Evolutionary conservation across 2,113 vertebrate species (phyloP).

Genomic region (Canis aureus): DNA sequence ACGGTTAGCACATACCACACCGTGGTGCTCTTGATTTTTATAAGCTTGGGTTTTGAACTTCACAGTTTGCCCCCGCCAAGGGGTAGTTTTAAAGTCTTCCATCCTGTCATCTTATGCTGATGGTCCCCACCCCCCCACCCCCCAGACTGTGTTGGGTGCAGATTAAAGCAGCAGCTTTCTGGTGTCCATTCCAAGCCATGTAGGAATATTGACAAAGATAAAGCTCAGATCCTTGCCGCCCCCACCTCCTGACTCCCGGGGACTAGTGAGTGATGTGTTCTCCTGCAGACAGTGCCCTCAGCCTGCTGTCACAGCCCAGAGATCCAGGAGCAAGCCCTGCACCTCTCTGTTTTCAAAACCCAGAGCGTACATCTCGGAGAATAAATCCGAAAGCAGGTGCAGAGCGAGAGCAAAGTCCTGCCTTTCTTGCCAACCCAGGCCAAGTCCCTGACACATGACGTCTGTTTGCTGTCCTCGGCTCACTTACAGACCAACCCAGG

Average conservation of each 20-base stretch:
- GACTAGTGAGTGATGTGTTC: background rate
- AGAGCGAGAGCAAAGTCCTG: background rate
- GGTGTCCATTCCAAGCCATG: background rate
- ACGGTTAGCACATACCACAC: background rate
- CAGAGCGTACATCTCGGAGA: too few species aligned
- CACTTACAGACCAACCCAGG: background rate
- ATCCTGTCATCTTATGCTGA: accelerated
- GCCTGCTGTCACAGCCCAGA: background rate
- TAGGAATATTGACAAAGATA: background rate
- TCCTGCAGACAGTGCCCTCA: background rate
- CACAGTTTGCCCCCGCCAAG: background rate
- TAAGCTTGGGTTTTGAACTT: background rate
- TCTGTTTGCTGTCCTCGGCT: accelerated
- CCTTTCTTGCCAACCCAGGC: background rate
- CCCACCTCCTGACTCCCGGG: background rate
- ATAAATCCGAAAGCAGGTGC: background rate
- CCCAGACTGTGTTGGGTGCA: background rate
- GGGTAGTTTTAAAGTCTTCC: background rate
- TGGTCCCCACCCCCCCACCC: background rate
- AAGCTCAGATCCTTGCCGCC: background rate
- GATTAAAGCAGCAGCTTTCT: background rate
- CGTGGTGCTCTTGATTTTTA: background rate
- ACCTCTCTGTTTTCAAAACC: background rate
- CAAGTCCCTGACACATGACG: accelerated
- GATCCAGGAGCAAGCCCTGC: background rate